Base-by-base conservation (phyloP, 2,113 vertebrate genomes). In the Capra hircus region DNA sequence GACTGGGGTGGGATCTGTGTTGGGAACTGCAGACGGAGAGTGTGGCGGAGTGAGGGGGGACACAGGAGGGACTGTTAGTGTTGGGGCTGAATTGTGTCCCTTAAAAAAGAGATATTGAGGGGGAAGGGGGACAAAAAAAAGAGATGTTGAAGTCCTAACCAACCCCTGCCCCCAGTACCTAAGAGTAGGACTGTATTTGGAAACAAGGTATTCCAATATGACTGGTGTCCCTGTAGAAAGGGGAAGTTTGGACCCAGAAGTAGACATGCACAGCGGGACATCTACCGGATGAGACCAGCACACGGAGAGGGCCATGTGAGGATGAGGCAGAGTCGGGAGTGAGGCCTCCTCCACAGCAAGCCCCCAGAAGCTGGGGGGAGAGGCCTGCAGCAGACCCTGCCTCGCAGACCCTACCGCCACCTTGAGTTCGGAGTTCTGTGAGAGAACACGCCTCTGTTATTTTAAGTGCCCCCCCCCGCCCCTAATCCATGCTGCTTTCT, bases 61-160 rank as follows among this genome's bases (percentile, higher is more conserved):
- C 12, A 6, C 0, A 0, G 13, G 23, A 15, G n/a, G n/a, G 25
- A 13, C 21, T 74, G 43, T 21, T n/a, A 50, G 8, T 33, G 2
- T 8, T 13, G 33, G 30, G 59, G 40, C 4, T 94, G 60, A 57
- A 82, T 28, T 45, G 23, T 71, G 30, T 55, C 23, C 40, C 52
- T 27, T n/a, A 13, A 3, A 17, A 71, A 30, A 55, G 23, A 81
- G 15, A 60, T 19, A 21, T 27, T 16, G 50, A 48, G 17, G n/a
- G 10, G 9, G 64, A 36, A 36, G 4, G 19, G 64, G 4, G 36
- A 17, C 6, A 21, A 36, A 71, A 36, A n/a, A 21, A 11, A 67
- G 11, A 59, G 10, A 62, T 36, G 30, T 19, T 36, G 60, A 57
- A 52, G 30, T 28, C 50, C 23, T 45, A 45, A 77, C 71, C 36